Evolutionary conservation across 2,797 vertebrate species (phyloP).

Genomic region (Tenualosa thibaudeaui): DNA sequence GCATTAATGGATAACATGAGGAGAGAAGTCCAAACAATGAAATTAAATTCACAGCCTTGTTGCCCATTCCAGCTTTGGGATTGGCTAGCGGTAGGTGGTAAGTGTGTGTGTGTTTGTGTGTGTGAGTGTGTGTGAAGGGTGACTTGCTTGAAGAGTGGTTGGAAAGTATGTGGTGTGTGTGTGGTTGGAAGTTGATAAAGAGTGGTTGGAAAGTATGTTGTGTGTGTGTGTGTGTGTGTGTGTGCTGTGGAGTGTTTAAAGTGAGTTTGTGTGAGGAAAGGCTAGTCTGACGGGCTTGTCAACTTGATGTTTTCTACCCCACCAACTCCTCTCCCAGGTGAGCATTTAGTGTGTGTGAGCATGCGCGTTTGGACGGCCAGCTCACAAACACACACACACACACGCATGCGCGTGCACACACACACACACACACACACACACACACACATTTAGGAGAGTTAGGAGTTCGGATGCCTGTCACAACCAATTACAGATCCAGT

Average conservation of each 20-base stretch:
- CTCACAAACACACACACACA: background rate
- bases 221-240: background rate
- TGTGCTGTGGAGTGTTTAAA: background rate
- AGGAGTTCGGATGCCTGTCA: conserved; percentile 37
- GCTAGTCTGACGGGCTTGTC: conserved; percentile 33
- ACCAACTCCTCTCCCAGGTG: conserved; percentile 51
- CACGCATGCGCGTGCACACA: too few relatives aligned
- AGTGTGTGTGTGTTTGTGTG: conserved; percentile 5
- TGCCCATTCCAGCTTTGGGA: background rate
- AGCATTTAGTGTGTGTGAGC: conserved; percentile 40
- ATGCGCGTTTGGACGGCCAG: too few relatives aligned
- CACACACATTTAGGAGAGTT: too few relatives aligned
- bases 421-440: too few relatives aligned
- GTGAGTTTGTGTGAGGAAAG: background rate
- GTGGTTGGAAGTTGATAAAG: background rate
- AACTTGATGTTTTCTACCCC: conserved; percentile 16
- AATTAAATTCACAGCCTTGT: background rate
- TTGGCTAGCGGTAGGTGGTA: background rate
- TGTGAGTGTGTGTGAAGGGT: conserved; percentile 13
- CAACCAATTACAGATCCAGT: conserved; percentile 53
- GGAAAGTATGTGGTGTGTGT: conserved; percentile 23
- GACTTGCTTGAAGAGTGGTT: too few relatives aligned
- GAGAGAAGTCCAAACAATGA: background rate
- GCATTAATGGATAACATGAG: background rate
- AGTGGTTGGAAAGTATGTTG: background rate